These are phyloP conservation scores for Conchocele bisecta DNA, from an alignment of 2,888 invertebrate genomes.

Conservation along the genomic window DNA sequence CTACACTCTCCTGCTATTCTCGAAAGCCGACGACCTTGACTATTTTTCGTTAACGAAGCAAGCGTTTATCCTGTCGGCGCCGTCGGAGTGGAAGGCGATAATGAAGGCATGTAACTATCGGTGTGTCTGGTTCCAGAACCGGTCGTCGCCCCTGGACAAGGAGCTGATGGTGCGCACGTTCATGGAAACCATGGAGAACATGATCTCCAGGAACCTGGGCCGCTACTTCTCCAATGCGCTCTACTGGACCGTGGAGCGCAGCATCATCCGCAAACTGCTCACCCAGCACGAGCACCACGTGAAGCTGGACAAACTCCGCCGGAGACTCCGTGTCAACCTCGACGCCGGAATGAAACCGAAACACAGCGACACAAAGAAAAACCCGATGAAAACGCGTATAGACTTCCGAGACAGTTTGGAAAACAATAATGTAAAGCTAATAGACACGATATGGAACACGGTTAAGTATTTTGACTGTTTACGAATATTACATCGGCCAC, in stretches of 20 bases:
- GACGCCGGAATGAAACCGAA: slow-evolving; percentile 46
- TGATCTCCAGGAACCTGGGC: slow-evolving; percentile 47
- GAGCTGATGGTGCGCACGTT: slow-evolving; percentile 59
- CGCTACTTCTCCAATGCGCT: slow-evolving; percentile 53
- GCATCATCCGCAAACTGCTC: slow-evolving; percentile 49
- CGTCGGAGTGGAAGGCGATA: slow-evolving; percentile 54
- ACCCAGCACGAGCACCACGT: slow-evolving; percentile 42
- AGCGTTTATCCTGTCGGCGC: slow-evolving; percentile 56
- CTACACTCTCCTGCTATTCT: slow-evolving; percentile 51
- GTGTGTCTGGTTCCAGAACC: slow-evolving; percentile 58
- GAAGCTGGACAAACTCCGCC: slow-evolving; percentile 37
- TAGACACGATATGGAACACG: slow-evolving; percentile 55
- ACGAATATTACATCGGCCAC: slow-evolving; percentile 41
- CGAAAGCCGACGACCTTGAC: slow-evolving; percentile 57
- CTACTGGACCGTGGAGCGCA: slow-evolving; percentile 51
- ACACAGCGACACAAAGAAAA: slow-evolving; percentile 51
- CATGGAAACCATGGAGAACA: slow-evolving; percentile 56
- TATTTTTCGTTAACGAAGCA: slow-evolving; percentile 59
- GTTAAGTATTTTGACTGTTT: slow-evolving; percentile 54
- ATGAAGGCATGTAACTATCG: slow-evolving; percentile 57
- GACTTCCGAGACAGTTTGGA: slow-evolving; percentile 47
- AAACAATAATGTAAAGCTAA: slow-evolving; percentile 44
- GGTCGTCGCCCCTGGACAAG: slow-evolving; percentile 50
- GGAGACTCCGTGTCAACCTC: slow-evolving; percentile 51
- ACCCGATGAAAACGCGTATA: slow-evolving; percentile 42